Conservation (phyloP, 1,140 invertebrate species). For the Ruditapes philippinarum region DNA sequence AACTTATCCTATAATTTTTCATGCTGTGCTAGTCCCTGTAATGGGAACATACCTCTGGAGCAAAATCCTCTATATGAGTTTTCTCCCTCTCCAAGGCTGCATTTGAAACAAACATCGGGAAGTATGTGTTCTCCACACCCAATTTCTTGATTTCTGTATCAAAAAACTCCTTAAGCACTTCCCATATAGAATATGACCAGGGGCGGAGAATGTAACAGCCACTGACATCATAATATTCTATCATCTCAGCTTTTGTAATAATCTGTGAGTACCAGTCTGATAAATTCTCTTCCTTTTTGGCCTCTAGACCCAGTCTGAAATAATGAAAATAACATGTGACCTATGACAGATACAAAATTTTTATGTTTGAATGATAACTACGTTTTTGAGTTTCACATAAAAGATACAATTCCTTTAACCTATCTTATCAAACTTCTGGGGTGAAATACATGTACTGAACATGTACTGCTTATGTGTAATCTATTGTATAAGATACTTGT, state of each 20-base stretch:
- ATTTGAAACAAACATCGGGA: conserved; percentile 99
- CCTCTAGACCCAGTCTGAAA: conserved; percentile 95
- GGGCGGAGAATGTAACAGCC: conserved; percentile 99
- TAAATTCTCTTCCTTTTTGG: conserved; percentile 96
- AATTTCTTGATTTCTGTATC: conserved; percentile 96
- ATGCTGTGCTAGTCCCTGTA: too few species aligned
- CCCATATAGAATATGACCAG: conserved; percentile 99
- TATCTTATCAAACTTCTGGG: too few species aligned
- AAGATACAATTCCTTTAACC: too few species aligned
- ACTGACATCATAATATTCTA: conserved; percentile 99
- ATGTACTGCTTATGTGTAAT: too few species aligned
- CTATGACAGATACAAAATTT: too few species aligned
- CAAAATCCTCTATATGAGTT: conserved; percentile 98
- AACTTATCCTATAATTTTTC: too few species aligned
- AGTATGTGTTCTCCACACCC: conserved; percentile 99
- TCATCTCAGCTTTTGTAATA: conserved; percentile 99
- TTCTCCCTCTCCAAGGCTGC: conserved; percentile 98
- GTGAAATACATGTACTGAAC: too few species aligned
- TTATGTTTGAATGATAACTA: too few species aligned
- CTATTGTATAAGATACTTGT: too few species aligned
- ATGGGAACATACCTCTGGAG: conserved; percentile 95
- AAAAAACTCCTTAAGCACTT: conserved; percentile 95
- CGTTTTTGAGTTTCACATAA: too few species aligned
- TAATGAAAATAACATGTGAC: too few species aligned
- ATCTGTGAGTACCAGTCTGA: conserved; percentile 99